Evolutionary conservation across 1,140 invertebrate species (phyloP), one percentile per base, ranked within the genome.

Genomic region (Anastrepha ludens): DNA sequence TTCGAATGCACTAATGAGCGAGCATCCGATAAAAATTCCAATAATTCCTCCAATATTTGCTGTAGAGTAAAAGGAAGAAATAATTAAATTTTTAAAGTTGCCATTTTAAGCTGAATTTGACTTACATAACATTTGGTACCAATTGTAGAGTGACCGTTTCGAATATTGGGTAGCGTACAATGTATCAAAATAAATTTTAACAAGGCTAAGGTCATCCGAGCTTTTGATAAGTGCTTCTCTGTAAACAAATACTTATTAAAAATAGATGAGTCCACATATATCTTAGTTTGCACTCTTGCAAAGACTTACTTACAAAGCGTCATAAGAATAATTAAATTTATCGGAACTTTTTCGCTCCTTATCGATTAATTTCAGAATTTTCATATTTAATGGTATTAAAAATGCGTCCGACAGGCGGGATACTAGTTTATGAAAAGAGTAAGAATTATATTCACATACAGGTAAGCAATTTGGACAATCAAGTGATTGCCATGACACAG

Each of bases 51-150:
- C 78, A 85, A 85, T 85, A 15, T 58, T 85, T 85, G 78, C 78
- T 85, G 29, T 13, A 85, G 58, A 20, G 8, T 0, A 81, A 59
- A n/a, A 81, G 6, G 17, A 50, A 81, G 15, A 65, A 9, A 20
- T 15, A 2, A 7, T 20, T 9, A 9, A 20, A 65, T 65, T 20
- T 65, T 20, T 65, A 65, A 65, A 17, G 29, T 20, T 70, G 13
- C 67, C 15, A 70, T 44, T 70, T 70, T 20, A 70, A 11, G 60
- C 7, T 29, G 5, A 29, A 41, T 70, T 44, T 62, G 29, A 86
- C 85, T 86, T 44, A 86, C 85, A 86, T 86, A 86, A 60, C 0
- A 85, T 85, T 85, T 85, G n/a, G 6, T 59, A 85, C 78, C 85
- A 86, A 17, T 15, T 62, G 85, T 41, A 60, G 8, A 62, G 29